Evolutionary conservation across 2,888 invertebrate species (phyloP).

Genomic region (Polydrusus pterygomalis): DNA sequence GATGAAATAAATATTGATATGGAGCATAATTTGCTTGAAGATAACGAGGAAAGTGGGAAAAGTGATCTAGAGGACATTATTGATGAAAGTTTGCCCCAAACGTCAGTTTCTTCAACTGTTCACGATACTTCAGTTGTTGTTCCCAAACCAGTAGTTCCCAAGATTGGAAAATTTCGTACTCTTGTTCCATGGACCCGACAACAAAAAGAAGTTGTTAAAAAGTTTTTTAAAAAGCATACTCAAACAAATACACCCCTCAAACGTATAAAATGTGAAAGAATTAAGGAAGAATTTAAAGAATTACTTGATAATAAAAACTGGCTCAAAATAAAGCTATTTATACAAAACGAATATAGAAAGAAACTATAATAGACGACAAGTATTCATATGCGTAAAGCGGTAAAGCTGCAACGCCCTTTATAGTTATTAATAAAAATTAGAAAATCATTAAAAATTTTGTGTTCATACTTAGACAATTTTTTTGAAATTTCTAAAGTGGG

Average conservation of each 20-base stretch:
- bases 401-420: no score
- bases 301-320: slow-evolving; percentile 50
- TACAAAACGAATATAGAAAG: slow-evolving; percentile 49
- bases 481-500: no score
- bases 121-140: neutral
- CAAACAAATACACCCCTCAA: neutral
- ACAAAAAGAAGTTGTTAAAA: slow-evolving; percentile 40
- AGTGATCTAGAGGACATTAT: neutral
- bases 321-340: slow-evolving; percentile 53
- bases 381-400: no score
- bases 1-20: slow-evolving; percentile 49
- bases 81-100: neutral
- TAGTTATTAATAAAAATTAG: no score
- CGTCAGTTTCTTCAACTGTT: neutral
- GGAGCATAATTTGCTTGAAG: neutral
- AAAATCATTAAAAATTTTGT: no score
- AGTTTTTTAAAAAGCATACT: slow-evolving; percentile 30
- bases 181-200: slow-evolving; percentile 37
- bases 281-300: slow-evolving; percentile 36
- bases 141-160: neutral
- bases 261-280: slow-evolving; percentile 41
- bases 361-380: neutral
- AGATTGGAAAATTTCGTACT: neutral
- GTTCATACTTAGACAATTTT: no score
- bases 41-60: neutral